phyloP scores from a whole-genome alignment of 2,888 invertebrate genomes.

The Beris chalybata region DNA sequence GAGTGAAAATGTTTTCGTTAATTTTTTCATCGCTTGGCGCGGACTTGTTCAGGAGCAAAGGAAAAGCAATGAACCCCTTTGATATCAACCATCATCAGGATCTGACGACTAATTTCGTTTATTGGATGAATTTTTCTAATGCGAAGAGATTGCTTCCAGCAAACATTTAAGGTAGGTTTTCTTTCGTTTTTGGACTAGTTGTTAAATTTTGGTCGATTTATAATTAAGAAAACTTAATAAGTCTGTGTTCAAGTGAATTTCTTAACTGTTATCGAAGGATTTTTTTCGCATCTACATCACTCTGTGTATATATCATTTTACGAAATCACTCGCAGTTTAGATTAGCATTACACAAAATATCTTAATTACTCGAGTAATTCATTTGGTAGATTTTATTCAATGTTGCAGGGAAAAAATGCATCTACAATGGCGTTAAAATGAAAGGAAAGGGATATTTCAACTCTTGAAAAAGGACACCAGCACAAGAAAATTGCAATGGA shows the following conservation, averaged over 20 bases:
- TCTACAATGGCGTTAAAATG: no score
- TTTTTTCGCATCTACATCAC: no score
- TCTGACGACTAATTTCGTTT: constrained; percentile 15
- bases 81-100: not conserved
- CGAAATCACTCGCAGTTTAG: no score
- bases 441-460: no score
- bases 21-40: constrained; percentile 25
- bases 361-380: no score
- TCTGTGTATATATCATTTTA: no score
- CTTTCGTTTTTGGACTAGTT: constrained; percentile 7
- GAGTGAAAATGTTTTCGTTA: constrained; percentile 40
- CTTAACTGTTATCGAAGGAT: no score
- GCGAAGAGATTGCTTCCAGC: not conserved
- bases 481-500: no score
- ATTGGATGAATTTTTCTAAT: constrained; percentile 4
- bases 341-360: no score
- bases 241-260: not conserved
- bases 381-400: no score
- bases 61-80: constrained; percentile 10
- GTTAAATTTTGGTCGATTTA: constrained; percentile 24
- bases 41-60: not conserved
- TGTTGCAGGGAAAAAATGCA: no score
- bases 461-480: no score
- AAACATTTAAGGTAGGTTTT: not conserved
- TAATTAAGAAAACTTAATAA: constrained; percentile 29